Evolutionary conservation across 1,140 invertebrate genomes (phyloP).

Genomic region (Diabrotica virgifera): DNA sequence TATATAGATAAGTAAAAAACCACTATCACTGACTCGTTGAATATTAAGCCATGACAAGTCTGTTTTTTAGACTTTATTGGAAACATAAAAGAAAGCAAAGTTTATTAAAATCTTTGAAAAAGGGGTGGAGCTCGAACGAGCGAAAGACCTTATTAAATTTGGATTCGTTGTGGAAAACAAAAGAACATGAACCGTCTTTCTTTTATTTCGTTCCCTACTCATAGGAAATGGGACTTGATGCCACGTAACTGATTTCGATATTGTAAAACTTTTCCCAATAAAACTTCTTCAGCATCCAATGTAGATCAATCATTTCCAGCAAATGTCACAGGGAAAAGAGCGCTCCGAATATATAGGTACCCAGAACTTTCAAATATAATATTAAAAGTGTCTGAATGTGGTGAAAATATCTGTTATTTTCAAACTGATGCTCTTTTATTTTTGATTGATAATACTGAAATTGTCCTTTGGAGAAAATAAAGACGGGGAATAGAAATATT

Average conservation of each 20-base stretch:
- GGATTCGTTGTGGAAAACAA: too few relatives aligned
- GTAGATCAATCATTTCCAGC: slow-evolving; percentile 19
- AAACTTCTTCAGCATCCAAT: slow-evolving; percentile 11
- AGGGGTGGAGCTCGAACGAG: too few relatives aligned
- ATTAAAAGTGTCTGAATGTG: neutral
- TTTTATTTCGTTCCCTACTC: too few relatives aligned
- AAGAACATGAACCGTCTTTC: too few relatives aligned
- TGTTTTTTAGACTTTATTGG: too few relatives aligned
- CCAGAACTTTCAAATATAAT: neutral
- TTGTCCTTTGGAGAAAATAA: neutral
- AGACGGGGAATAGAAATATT: too few relatives aligned
- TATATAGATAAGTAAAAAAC: too few relatives aligned
- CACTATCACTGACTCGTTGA: too few relatives aligned
- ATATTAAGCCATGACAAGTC: too few relatives aligned
- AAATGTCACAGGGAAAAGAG: slow-evolving; percentile 5
- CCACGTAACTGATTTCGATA: slow-evolving; percentile 16
- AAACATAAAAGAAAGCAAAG: too few relatives aligned
- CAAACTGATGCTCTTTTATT: neutral
- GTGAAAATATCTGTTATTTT: neutral
- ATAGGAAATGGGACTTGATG: neutral
- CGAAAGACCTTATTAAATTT: too few relatives aligned
- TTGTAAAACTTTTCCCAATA: slow-evolving; percentile 21
- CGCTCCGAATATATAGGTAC: neutral
- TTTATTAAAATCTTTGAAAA: too few relatives aligned
- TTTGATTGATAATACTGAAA: neutral